Percentiles rank a stretch among this genome's conserved stretches.
These are phyloP conservation scores for Tipula confusa DNA, from an alignment of 2,888 invertebrate genomes.

Conservation along the genomic window DNA sequence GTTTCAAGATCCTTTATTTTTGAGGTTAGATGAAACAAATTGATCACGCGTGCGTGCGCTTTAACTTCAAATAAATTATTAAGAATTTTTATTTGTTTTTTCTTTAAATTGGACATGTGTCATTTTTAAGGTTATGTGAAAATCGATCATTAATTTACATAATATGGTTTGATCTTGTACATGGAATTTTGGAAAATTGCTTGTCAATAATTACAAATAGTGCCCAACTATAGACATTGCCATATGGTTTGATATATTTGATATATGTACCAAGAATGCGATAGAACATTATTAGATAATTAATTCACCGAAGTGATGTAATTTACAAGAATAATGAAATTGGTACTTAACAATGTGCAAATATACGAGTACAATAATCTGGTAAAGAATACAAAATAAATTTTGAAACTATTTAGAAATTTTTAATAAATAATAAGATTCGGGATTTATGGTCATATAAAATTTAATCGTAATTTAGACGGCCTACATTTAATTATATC, in stretches of 20 bases:
- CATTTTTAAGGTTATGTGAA: not conserved
- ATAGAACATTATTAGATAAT: too few species aligned
- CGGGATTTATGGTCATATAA: not conserved
- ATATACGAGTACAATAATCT: not conserved
- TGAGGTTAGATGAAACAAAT: not conserved
- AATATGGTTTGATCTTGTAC: not conserved
- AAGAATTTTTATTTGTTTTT: too few species aligned
- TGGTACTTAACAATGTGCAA: not conserved
- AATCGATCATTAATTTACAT: not conserved
- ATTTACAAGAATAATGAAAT: too few species aligned
- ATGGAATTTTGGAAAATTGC: not conserved
- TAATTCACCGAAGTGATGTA: too few species aligned
- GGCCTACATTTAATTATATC: not conserved
- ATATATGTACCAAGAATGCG: too few species aligned
- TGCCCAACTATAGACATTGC: too few species aligned
- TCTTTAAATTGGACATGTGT: not conserved
- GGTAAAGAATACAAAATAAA: too few species aligned
- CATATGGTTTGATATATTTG: not conserved
- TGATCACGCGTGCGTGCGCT: not conserved
- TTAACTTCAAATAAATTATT: not conserved
- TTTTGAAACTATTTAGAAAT: too few species aligned
- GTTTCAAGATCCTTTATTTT: not conserved
- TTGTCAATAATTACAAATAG: not conserved
- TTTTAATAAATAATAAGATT: too few species aligned
- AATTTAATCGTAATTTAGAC: not conserved